These are phyloP conservation scores for Lamellibrachia luymesi DNA, from an alignment of 1,140 invertebrate species.

Conservation along the genomic window DNA sequence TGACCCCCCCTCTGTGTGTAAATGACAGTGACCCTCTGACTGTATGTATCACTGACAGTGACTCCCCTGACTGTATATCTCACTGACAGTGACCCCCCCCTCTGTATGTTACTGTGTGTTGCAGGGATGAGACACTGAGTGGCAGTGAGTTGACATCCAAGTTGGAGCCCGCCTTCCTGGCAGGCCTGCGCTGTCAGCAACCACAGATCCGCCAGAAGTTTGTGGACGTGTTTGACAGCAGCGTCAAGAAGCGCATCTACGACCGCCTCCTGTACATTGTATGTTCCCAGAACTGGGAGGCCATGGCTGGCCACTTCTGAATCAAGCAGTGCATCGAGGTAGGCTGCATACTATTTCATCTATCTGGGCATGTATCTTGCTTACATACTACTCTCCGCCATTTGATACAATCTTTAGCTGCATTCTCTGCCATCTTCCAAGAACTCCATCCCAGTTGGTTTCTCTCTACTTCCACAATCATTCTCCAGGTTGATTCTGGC, in stretches of 20 bases:
- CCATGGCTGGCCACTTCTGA: constrained; percentile 95
- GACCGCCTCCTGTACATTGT: constrained; percentile 90
- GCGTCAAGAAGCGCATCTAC: constrained; percentile 78
- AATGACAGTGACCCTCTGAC: no score
- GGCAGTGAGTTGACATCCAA: constrained; percentile 86
- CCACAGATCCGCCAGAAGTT: constrained; percentile 89
- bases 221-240: constrained; percentile 89
- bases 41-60: no score
- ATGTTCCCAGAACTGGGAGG: constrained; percentile 95
- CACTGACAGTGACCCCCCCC: not conserved
- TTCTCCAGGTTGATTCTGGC: no score
- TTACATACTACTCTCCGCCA: no score
- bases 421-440: no score
- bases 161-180: constrained; percentile 90
- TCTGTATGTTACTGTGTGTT: constrained; percentile 29
- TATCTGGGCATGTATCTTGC: no score
- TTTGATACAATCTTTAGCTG: no score
- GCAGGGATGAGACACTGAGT: constrained; percentile 81
- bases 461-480: no score
- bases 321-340: constrained; percentile 92
- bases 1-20: not conserved
- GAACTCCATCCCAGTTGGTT: no score
- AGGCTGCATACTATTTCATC: no score
- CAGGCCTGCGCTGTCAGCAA: constrained; percentile 84
- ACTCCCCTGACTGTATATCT: no score